These are phyloP conservation scores for Desmophyllum pertusum DNA, from an alignment of 92 coral and sea anemone genomes.

Conservation along the genomic window DNA sequence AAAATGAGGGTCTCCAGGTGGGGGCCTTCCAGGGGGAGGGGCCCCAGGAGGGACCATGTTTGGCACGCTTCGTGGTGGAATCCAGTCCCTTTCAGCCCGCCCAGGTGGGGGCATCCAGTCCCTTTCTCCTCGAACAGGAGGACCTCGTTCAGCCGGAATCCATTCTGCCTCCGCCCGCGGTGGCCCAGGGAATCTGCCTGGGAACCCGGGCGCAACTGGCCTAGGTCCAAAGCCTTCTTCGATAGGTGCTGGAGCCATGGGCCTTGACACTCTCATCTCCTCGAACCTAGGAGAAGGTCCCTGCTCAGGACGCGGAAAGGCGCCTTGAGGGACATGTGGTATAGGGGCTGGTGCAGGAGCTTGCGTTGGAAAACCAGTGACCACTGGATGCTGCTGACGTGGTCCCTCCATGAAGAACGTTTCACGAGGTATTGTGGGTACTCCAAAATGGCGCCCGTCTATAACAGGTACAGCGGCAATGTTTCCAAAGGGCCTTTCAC, in stretches of 20 bases:
- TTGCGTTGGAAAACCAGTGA: constrained; percentile 83
- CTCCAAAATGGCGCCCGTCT: constrained; percentile 76
- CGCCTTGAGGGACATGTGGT: constrained; percentile 77
- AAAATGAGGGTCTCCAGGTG: constrained; percentile 86
- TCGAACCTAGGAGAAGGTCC: constrained; percentile 87
- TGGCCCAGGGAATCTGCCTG: constrained; percentile 82
- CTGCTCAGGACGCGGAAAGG: constrained; percentile 84
- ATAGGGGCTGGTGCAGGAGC: constrained; percentile 81
- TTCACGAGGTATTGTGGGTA: constrained; percentile 78
- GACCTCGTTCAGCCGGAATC: constrained; percentile 90
- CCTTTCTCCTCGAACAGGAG: constrained; percentile 85
- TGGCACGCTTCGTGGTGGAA: constrained; percentile 78
- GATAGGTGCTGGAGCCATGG: constrained; percentile 78
- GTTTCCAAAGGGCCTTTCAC: constrained; percentile 79
- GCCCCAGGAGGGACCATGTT: constrained; percentile 61
- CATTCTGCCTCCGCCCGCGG: constrained; percentile 90
- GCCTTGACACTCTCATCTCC: constrained; percentile 75
- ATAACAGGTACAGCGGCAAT: constrained; percentile 64
- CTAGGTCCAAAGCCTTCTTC: constrained; percentile 88
- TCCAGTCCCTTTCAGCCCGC: constrained; percentile 92
- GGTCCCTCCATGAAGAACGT: constrained; percentile 85
- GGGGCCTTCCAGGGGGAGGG: constrained; percentile 82
- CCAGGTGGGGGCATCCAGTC: constrained; percentile 97
- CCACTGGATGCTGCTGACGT: constrained; percentile 85
- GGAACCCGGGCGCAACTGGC: constrained; percentile 81